These are phyloP conservation scores for Drosophila testacea DNA, from an alignment of 2,888 invertebrate species.

Conservation along the genomic window DNA sequence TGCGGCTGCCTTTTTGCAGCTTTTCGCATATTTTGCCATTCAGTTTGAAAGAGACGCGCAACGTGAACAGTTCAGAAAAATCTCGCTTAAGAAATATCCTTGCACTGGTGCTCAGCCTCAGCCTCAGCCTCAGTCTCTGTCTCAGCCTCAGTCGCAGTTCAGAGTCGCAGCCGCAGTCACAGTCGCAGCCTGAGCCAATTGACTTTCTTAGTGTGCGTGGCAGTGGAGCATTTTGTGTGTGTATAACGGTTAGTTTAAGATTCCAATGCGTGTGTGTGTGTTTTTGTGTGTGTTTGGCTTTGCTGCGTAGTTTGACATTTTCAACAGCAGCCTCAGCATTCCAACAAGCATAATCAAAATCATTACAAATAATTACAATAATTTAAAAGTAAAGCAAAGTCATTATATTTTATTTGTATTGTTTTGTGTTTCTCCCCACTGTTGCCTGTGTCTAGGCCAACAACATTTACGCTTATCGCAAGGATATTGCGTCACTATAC, in stretches of 20 bases:
- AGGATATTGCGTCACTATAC: conserved; percentile 53
- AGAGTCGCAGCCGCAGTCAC: conserved; percentile 30
- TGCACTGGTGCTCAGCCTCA: conserved; percentile 29
- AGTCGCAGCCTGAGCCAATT: conserved; percentile 42
- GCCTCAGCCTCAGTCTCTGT: conserved; percentile 33
- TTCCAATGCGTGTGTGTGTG: conserved; percentile 15
- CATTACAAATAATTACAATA: neutral
- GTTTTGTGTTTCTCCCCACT: conserved; percentile 16
- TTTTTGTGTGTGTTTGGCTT: conserved; percentile 15
- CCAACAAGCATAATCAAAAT: conserved; percentile 5
- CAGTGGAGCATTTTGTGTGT: conserved; percentile 66
- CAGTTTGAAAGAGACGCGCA: conserved; percentile 77
- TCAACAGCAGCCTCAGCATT: conserved; percentile 13
- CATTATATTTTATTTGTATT: conserved; percentile 23
- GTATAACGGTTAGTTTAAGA: conserved; percentile 72
- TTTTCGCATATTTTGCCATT: conserved; percentile 59
- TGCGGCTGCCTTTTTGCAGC: conserved; percentile 65
- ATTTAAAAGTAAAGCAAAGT: conserved; percentile 3
- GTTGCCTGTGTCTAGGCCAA: conserved; percentile 14
- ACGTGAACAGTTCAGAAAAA: conserved; percentile 75
- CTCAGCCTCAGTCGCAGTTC: conserved; percentile 14
- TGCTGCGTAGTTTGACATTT: conserved; percentile 48
- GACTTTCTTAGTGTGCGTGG: conserved; percentile 46
- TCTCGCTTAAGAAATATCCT: conserved; percentile 18
- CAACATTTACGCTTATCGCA: conserved; percentile 13